phyloP scores from a whole-genome alignment of 2,113 vertebrate species.

The Pygoscelis adeliae region DNA sequence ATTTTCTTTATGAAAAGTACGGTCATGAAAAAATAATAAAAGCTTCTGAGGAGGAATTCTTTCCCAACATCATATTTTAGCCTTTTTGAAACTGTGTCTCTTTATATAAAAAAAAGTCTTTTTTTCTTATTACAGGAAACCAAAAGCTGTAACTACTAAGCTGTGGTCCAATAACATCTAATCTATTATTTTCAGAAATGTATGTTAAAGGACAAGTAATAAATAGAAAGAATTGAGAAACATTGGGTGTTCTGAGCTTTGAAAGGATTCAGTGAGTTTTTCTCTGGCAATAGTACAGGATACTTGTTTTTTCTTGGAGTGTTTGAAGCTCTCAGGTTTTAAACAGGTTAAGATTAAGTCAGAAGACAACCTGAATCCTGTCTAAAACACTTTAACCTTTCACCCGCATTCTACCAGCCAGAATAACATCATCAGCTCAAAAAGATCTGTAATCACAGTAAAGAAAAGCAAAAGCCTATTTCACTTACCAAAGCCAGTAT shows the following conservation, averaged over 20 bases:
- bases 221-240: constrained; percentile 2
- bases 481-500: not conserved
- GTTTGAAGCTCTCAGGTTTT: not conserved
- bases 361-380: not conserved
- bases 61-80: not conserved
- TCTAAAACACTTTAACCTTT: not conserved
- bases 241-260: not conserved
- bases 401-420: not conserved
- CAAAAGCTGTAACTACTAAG: not conserved
- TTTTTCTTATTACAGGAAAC: not conserved
- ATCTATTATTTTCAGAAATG: not conserved
- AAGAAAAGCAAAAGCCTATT: not conserved
- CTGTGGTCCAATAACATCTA: constrained; percentile 2
- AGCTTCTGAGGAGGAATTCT: not conserved
- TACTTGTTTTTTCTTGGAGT: not conserved
- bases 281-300: not conserved
- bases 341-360: not conserved
- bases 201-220: not conserved
- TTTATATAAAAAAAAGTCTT: not conserved
- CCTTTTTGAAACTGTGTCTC: not conserved
- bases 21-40: not conserved
- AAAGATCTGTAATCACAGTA: not conserved
- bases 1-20: not conserved
- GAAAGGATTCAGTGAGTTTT: not conserved
- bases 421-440: not conserved